A percentile compares a stretch with the other conserved stretches of the same genome.
These are phyloP conservation scores for Colistium nudipinnis DNA, from an alignment of 2,113 vertebrate species.

Conservation along the genomic window DNA sequence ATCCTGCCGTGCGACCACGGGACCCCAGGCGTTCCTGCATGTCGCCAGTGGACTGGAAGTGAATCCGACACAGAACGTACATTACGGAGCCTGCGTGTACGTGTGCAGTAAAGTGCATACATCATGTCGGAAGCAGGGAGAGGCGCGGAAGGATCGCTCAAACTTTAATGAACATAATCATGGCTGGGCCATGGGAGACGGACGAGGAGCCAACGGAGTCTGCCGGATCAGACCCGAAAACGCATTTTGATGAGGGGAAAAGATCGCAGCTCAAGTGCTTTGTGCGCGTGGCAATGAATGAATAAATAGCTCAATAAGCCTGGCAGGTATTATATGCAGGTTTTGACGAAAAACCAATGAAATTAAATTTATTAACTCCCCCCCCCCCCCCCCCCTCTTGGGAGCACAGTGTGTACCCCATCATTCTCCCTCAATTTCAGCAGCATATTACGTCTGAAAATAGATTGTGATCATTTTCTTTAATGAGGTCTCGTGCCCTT, in stretches of 20 bases:
- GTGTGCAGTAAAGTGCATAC: conserved; percentile 31
- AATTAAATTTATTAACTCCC: not conserved
- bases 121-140: conserved; percentile 46
- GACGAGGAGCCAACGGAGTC: conserved; percentile 21
- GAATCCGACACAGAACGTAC: conserved; percentile 42
- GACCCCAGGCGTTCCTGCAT: not conserved
- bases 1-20: not conserved
- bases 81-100: conserved; percentile 29
- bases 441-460: conserved; percentile 12
- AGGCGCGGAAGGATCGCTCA: conserved; percentile 55
- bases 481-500: conserved; percentile 7
- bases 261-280: conserved; percentile 24
- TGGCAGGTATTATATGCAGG: not conserved
- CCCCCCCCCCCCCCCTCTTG: too few relatives aligned
- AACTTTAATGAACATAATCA: conserved; percentile 73
- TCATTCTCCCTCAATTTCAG: not conserved
- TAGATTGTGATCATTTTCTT: conserved; percentile 1
- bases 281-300: conserved; percentile 14
- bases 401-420: conserved; percentile 4
- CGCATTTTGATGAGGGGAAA: conserved; percentile 22
- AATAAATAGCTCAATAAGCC: conserved; percentile 15
- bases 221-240: conserved; percentile 27
- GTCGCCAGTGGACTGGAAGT: conserved; percentile 10
- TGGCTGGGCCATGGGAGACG: conserved; percentile 52
- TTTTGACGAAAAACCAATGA: conserved; percentile 1